Percentiles rank a stretch among this genome's conserved stretches.
These are phyloP conservation scores for Caenorhabditis panamensis DNA, from an alignment of 2,888 invertebrate genomes.

Conservation along the genomic window DNA sequence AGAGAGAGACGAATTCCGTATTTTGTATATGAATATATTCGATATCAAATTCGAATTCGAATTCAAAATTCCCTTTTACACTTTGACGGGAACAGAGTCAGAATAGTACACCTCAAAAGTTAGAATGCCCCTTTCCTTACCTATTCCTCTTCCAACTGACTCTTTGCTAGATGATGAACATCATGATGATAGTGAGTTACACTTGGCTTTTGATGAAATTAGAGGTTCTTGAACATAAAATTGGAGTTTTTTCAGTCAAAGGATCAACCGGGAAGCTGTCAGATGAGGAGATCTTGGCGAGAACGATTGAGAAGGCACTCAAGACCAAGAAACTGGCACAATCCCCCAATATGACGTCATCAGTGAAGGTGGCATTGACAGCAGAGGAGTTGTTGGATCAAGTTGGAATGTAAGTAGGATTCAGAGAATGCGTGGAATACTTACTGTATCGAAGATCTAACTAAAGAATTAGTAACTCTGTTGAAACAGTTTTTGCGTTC, in stretches of 20 bases:
- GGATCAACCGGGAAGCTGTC: slow-evolving; percentile 41
- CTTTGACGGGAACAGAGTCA: neutral
- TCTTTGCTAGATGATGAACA: slow-evolving; percentile 32
- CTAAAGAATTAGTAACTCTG: neutral
- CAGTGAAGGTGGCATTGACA: slow-evolving; percentile 44
- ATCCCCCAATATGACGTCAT: slow-evolving; percentile 48
- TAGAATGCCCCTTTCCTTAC: slow-evolving; percentile 18
- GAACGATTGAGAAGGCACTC: slow-evolving; percentile 46
- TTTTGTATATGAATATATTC: slow-evolving; percentile 22
- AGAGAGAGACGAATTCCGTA: slow-evolving; percentile 19
- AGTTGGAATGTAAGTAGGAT: slow-evolving; percentile 55
- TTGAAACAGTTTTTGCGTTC: too few species aligned
- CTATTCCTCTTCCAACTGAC: slow-evolving; percentile 30
- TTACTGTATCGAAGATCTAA: neutral
- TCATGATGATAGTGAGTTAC: slow-evolving; percentile 28
- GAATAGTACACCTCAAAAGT: neutral
- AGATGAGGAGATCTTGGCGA: slow-evolving; percentile 43
- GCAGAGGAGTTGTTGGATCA: slow-evolving; percentile 58
- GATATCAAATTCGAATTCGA: neutral
- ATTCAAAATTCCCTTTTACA: neutral
- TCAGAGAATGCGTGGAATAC: too few species aligned
- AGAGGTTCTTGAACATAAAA: too few species aligned
- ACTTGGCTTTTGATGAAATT: neutral
- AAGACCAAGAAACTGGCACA: slow-evolving; percentile 40
- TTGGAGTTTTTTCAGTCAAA: slow-evolving; percentile 17